Percentiles rank a stretch among this genome's conserved stretches.
Conservation (phyloP, 2,113 vertebrate genomes). For the Aegotheles bennettii region DNA sequence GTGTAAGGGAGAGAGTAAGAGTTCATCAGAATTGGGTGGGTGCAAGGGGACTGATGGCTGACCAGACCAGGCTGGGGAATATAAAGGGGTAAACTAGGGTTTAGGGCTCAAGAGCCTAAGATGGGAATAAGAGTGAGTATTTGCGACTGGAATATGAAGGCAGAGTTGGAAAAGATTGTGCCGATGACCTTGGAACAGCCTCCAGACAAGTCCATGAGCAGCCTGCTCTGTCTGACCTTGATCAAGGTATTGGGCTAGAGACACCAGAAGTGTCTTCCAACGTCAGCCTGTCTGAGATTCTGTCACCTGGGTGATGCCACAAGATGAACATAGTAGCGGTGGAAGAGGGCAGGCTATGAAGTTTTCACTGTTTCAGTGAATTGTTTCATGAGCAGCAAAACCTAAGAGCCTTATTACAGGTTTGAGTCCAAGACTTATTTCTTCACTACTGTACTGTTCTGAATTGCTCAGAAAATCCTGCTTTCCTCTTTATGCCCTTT, state of each 20-base stretch:
- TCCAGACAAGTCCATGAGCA: background rate
- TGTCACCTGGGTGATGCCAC: background rate
- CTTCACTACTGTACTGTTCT: background rate
- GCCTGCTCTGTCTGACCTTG: background rate
- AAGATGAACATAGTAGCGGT: background rate
- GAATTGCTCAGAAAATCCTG: background rate
- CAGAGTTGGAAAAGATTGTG: background rate
- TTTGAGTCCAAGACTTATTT: background rate
- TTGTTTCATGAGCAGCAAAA: background rate
- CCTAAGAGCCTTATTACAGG: background rate
- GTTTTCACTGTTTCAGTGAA: background rate
- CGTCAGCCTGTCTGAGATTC: background rate
- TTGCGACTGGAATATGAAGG: background rate
- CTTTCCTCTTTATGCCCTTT: background rate
- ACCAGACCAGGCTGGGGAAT: background rate
- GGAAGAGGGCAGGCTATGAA: background rate
- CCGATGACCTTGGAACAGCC: accelerated
- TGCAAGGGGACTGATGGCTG: background rate
- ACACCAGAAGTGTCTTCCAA: background rate
- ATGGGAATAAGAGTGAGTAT: background rate
- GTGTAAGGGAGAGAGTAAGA: background rate
- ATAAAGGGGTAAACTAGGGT: background rate
- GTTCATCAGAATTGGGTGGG: background rate
- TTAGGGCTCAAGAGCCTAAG: background rate
- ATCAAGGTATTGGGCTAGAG: background rate